phyloP scores from a whole-genome alignment of 2,797 vertebrate species.

The Eremophila alpestris region DNA sequence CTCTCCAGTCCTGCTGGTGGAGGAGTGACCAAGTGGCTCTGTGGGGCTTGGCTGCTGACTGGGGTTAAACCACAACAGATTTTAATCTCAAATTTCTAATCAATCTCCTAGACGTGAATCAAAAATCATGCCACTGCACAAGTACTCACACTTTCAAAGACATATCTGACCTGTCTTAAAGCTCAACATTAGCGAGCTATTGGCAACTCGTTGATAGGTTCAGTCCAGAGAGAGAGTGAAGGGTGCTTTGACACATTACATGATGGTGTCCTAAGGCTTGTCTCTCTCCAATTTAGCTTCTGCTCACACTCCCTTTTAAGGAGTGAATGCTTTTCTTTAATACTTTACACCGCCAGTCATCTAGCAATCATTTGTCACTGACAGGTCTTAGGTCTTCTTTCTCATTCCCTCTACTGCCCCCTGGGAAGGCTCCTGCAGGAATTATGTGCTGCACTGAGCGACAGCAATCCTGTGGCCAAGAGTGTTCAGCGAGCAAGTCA shows the following conservation, averaged over 20 bases:
- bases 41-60: neutral
- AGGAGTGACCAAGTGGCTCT: neutral
- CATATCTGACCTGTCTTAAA: neutral
- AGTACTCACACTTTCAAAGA: neutral
- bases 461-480: neutral
- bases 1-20: neutral
- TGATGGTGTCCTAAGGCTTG: neutral
- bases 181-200: neutral
- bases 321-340: neutral
- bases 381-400: neutral
- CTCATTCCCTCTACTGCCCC: neutral
- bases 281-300: neutral
- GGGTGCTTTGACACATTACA: neutral
- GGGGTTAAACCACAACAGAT: neutral
- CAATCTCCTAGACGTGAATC: neutral
- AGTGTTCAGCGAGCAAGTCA: neutral
- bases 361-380: neutral
- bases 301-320: neutral
- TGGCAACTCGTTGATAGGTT: neutral
- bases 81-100: neutral
- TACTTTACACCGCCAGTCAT: neutral
- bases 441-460: fast-evolving
- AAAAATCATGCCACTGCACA: neutral
- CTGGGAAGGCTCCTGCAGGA: neutral
- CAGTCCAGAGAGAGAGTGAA: neutral